Conservation (phyloP, 2,888 invertebrate species). For the Dasypolia templi region DNA sequence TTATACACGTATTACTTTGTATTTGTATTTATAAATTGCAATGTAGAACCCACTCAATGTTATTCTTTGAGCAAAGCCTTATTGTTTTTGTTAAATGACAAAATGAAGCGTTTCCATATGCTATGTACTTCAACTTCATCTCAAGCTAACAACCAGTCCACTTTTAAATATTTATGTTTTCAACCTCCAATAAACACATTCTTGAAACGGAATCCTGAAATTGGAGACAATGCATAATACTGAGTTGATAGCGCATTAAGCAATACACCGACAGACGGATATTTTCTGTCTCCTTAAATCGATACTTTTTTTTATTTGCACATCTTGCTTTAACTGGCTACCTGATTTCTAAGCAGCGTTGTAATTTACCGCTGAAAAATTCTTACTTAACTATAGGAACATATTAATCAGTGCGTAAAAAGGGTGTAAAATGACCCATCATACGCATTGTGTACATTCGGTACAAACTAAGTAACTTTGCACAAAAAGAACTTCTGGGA, state of each 20-base stretch:
- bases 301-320: slow-evolving; percentile 6
- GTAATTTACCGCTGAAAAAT: background rate
- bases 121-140: too few species aligned
- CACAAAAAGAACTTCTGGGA: too few species aligned
- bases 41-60: background rate
- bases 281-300: slow-evolving; percentile 13
- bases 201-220: slow-evolving; percentile 34
- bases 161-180: background rate
- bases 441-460: too few species aligned
- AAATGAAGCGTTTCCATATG: too few species aligned
- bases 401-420: too few species aligned
- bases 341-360: background rate
- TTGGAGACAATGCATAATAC: slow-evolving; percentile 33
- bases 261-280: slow-evolving; percentile 6
- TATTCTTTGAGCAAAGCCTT: background rate
- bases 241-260: slow-evolving; percentile 15
- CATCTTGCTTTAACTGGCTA: background rate
- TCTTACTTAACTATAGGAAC: background rate
- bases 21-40: slow-evolving; percentile 2
- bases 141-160: background rate
- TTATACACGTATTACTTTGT: background rate
- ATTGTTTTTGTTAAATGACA: too few species aligned
- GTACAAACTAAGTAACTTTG: too few species aligned
- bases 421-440: too few species aligned
- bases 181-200: background rate